Conservation (phyloP, 2,888 invertebrate genomes). For the Microctonus brassicae region DNA sequence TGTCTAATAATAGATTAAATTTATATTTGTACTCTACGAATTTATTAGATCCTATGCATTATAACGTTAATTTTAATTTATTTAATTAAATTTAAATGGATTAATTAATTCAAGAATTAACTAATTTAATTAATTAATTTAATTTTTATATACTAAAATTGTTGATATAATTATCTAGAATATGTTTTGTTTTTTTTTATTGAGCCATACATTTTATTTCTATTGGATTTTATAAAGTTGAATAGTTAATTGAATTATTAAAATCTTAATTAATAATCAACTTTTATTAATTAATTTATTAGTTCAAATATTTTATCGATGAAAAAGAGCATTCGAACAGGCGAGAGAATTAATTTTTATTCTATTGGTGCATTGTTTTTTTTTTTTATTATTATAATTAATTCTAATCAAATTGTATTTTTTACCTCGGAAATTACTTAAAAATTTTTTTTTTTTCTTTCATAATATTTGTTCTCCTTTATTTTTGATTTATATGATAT, state of each 20-base stretch:
- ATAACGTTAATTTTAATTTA: slow-evolving; percentile 40
- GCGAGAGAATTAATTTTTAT: background rate
- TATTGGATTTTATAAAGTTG: too few species aligned
- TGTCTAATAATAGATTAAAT: too few species aligned
- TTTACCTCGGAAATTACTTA: background rate
- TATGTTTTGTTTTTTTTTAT: background rate
- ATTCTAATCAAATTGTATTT: too few species aligned
- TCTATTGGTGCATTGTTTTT: slow-evolving; percentile 7
- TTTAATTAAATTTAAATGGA: background rate
- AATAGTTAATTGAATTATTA: too few species aligned
- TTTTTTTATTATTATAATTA: slow-evolving; percentile 18
- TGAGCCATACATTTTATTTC: background rate
- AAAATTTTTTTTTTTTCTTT: slow-evolving; percentile 18
- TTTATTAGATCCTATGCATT: slow-evolving; percentile 22
- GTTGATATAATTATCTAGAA: slow-evolving; percentile 12
- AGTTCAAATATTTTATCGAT: background rate
- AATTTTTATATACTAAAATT: slow-evolving; percentile 26
- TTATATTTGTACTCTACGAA: slow-evolving; percentile 38
- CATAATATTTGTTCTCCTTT: background rate
- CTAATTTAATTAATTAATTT: background rate
- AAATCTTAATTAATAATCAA: too few species aligned
- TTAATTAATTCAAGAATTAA: background rate
- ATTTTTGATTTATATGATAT: slow-evolving; percentile 50
- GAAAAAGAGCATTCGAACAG: background rate
- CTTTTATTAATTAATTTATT: background rate